Evolutionary conservation across 2,888 invertebrate genomes (phyloP).

Genomic region (Archips xylosteana): DNA sequence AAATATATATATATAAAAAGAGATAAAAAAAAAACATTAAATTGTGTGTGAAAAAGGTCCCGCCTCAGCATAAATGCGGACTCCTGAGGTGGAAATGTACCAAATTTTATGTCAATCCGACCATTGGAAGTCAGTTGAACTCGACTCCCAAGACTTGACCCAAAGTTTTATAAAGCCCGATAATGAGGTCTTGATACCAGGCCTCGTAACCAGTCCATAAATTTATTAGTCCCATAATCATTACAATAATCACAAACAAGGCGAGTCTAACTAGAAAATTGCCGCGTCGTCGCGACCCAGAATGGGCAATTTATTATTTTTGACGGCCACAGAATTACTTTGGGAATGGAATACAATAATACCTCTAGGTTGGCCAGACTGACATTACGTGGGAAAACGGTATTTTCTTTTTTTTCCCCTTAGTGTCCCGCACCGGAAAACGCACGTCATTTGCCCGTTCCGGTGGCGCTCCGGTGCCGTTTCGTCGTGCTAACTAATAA

Average conservation of each 20-base stretch:
- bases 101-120: too few species aligned
- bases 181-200: neutral
- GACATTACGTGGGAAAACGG: conserved; percentile 42
- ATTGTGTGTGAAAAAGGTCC: too few species aligned
- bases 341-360: conserved; percentile 42
- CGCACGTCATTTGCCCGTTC: conserved; percentile 41
- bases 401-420: conserved; percentile 35
- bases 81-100: too few species aligned
- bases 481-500: conserved; percentile 38
- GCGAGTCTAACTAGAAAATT: conserved; percentile 41
- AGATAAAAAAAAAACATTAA: too few species aligned
- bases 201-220: conserved; percentile 14
- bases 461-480: conserved; percentile 34
- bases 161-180: neutral
- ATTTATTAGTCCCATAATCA: conserved; percentile 34
- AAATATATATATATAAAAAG: too few species aligned
- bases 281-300: conserved; percentile 27
- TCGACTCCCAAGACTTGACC: too few species aligned
- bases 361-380: conserved; percentile 39
- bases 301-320: conserved; percentile 42
- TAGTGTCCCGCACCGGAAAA: conserved; percentile 40
- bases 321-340: conserved; percentile 42
- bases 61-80: too few species aligned
- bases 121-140: too few species aligned
- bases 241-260: conserved; percentile 42